A percentile compares a stretch with the other conserved stretches of the same genome.
Evolutionary conservation across 1,140 invertebrate species (phyloP).

Genomic region (Chironomus striatipennis): DNA sequence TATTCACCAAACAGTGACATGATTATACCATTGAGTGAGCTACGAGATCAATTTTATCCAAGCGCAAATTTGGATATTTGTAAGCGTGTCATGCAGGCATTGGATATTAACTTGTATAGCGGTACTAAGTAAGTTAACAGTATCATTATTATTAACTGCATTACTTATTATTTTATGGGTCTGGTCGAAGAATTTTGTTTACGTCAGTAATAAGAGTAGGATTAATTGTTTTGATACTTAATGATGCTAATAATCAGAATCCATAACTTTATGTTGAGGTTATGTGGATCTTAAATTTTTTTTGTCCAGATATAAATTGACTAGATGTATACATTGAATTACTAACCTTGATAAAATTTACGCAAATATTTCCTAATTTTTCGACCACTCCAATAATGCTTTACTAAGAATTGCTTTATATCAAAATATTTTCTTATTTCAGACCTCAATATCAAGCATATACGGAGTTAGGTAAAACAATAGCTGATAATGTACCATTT

Average conservation of each 20-base stretch:
- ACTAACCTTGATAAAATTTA: too few species aligned
- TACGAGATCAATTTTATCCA: constrained; percentile 71
- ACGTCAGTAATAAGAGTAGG: too few species aligned
- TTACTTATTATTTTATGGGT: too few species aligned
- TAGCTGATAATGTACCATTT: constrained; percentile 54
- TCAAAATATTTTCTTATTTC: constrained; percentile 30
- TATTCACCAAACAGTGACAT: constrained; percentile 63
- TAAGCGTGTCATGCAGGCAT: constrained; percentile 66
- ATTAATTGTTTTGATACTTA: too few species aligned
- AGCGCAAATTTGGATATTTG: constrained; percentile 59
- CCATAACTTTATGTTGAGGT: too few species aligned
- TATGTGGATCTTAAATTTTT: not conserved
- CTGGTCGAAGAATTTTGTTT: constrained; percentile 15
- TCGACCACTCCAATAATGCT: too few species aligned
- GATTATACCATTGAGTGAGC: constrained; percentile 72
- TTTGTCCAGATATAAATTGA: too few species aligned
- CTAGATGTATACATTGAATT: too few species aligned
- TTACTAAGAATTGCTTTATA: too few species aligned
- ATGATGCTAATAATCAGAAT: too few species aligned
- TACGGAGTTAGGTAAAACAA: constrained; percentile 61
- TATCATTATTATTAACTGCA: too few species aligned
- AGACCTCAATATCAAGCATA: constrained; percentile 66
- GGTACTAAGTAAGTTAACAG: constrained; percentile 64
- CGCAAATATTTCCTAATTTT: too few species aligned
- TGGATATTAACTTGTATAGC: constrained; percentile 66